Evolutionary conservation across 2,888 invertebrate genomes (phyloP), one percentile per base, ranked within the genome.

Genomic region (Nycteola revayana): DNA sequence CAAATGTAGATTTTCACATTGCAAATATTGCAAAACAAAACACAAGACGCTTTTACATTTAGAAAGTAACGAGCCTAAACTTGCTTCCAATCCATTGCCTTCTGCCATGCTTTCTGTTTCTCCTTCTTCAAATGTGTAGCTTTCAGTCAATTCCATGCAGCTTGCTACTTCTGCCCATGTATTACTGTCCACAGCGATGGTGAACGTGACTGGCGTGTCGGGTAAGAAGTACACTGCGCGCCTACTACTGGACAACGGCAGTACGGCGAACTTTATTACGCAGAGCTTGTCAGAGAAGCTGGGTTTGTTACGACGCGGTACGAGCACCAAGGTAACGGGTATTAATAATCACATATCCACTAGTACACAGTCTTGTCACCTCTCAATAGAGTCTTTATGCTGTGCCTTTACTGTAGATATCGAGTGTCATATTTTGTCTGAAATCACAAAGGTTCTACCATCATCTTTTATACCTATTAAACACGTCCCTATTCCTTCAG

Each of bases 221-320:
- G 21, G 14, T 5, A 11, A 2, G 11, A 27, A 24, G 10, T 10
- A 23, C 28, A 6, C 20, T 7, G 28, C 28, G 8, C 28, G 28
- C 2, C 6, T 42, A 2, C 22, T 46, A 9, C 24, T 50, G 5
- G 46, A 44, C 28, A 42, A 46, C 18, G 48, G 48, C 5, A 46
- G 48, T 21, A 46, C 46, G 5, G 31, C 42, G 6, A 39, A 46
- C 20, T 42, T 42, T 18, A 24, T 45, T 3, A 42, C 52, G n/a
- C 1, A 6, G 27, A n/a, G 10, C 9, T 4, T 23, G 48, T 1
- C 37, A 33, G 20, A 28, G 17, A 45, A 42, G 28, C 43, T 48
- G 10, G 28, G 41, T 9, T 25, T 53, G 17, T 8, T 34, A 5
- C 27, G 23, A 24, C 30, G 14, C 14, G 21, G n/a, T 10, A 31